Evolutionary conservation across 2,888 invertebrate species (phyloP).

Genomic region (Toxonevra muliebris): DNA sequence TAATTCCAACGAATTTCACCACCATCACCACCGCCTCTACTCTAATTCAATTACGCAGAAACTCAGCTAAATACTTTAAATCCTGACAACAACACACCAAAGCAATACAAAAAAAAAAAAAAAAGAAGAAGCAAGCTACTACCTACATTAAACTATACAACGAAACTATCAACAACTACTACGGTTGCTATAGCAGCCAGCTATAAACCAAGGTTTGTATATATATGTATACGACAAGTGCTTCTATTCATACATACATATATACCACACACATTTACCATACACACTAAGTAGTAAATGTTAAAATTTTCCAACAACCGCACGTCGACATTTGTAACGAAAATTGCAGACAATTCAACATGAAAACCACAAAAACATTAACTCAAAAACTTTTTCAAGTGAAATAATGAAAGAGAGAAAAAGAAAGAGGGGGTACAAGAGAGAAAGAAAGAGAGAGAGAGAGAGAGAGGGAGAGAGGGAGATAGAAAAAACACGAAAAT

Average conservation of each 20-base stretch:
- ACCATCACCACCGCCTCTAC: too few relatives aligned
- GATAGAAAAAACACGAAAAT: neutral
- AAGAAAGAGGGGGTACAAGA: neutral
- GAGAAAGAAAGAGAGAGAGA: neutral
- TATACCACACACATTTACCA: neutral
- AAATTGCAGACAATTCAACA: conserved; percentile 28
- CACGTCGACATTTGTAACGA: conserved; percentile 7
- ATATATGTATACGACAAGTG: neutral
- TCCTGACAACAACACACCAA: too few relatives aligned
- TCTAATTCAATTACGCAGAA: too few relatives aligned
- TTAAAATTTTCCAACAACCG: neutral
- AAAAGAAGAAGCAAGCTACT: too few relatives aligned
- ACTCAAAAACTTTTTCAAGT: conserved; percentile 27
- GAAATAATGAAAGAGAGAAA: neutral
- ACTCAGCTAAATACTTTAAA: too few relatives aligned
- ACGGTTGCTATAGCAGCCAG: too few relatives aligned
- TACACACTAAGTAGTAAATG: neutral
- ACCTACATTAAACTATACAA: too few relatives aligned
- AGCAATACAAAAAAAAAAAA: too few relatives aligned
- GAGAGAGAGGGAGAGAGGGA: neutral
- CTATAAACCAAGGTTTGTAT: neutral
- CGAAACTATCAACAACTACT: too few relatives aligned
- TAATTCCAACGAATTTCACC: too few relatives aligned
- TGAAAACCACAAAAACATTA: conserved; percentile 30
- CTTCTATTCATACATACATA: neutral